These are phyloP conservation scores for Zygogramma bicolorata DNA, from an alignment of 2,888 invertebrate genomes.

Conservation along the genomic window DNA sequence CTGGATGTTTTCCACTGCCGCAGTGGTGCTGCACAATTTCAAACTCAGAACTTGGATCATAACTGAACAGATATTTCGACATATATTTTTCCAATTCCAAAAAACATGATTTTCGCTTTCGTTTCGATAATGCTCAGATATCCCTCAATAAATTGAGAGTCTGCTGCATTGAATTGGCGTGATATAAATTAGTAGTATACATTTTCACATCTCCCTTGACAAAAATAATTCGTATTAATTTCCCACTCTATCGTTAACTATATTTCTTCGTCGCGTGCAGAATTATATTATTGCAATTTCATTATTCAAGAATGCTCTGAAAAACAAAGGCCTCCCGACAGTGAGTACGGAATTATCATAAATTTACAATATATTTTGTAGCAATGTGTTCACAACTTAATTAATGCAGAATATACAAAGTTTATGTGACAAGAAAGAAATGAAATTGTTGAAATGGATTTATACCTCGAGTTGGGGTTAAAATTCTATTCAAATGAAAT, in stretches of 20 bases:
- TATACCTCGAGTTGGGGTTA: neutral
- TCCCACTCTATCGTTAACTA: neutral
- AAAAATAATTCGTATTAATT: neutral
- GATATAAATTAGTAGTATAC: too few species aligned
- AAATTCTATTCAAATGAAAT: neutral
- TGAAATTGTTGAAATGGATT: neutral
- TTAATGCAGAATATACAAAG: neutral
- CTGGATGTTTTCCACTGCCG: too few species aligned
- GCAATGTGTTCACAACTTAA: neutral
- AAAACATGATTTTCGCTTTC: too few species aligned
- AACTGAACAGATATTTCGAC: too few species aligned
- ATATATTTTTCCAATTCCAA: too few species aligned
- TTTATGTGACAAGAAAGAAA: neutral
- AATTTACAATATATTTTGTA: neutral
- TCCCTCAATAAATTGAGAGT: too few species aligned
- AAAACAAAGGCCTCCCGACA: neutral
- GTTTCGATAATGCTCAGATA: too few species aligned
- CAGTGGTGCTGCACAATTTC: too few species aligned
- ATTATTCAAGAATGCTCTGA: neutral
- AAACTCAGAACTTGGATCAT: too few species aligned
- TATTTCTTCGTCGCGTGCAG: neutral
- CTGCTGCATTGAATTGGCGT: too few species aligned
- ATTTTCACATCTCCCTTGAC: neutral
- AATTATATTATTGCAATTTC: neutral
- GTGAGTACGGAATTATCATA: neutral